Base-by-base conservation (phyloP, 1,140 invertebrate genomes). In the Oreohelix idahoensis region DNA sequence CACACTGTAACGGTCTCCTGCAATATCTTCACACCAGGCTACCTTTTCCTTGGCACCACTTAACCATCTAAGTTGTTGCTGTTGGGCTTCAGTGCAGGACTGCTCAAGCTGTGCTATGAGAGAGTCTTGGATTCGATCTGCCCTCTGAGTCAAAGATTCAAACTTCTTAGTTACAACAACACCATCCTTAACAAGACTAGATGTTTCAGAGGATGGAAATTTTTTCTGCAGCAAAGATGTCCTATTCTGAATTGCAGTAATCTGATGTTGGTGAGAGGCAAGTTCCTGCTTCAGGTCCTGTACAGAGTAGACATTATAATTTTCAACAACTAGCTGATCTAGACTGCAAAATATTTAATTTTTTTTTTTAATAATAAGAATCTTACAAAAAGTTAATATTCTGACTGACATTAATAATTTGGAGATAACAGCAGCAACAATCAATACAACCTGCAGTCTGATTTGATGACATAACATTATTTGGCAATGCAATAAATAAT, bases 1-100 rank as follows among this genome's bases (percentile, higher is more conserved):
- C n/a, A 98, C 93, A 91, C 97, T 98, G 89, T 97, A 98, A 89
- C 95, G 95, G 90, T 98, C 97, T 88, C 96, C 97, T 42, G 95
- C 95, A 11, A 95, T 94, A 91, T 98, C 97, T 84, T 95, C 94
- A 92, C 97, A 98, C 97, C 97, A 98, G n/a, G 94, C 93, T 0
- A 97, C 95, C 92, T 98, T 98, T 89, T 98, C 97, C 85, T 95
- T 95, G 74, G 96, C 95, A 1, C 95, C 95, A 69, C 94, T 93
- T 5, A 98, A 94, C 90, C 96, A 95, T 86, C 96, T 94, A 88
- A 96, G 95, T 35, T 97, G 94, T 89, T 96, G 95, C 71, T 94
- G 94, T 71, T 97, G 95, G 88, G 97, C 97, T 83, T 98, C 97
- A 71, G 95, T 95, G 89, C 97, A 96, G 84, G 96, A 95, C 92